Evolutionary conservation across 2,113 vertebrate genomes (phyloP), one percentile per base, ranked within the genome.

Genomic region (Sapayoa aenigma): DNA sequence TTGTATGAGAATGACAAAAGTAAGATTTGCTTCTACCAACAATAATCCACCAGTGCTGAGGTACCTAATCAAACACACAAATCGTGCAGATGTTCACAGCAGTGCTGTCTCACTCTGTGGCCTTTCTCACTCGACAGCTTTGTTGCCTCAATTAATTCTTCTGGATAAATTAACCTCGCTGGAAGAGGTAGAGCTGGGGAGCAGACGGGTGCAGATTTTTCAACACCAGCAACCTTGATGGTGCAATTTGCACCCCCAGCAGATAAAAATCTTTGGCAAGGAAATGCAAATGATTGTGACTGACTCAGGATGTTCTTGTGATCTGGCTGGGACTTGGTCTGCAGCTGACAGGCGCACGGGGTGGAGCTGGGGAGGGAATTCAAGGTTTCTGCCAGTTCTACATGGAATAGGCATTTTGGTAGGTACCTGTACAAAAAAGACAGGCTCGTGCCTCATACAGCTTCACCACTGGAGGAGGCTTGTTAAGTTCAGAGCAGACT

Each of bases 221-320:
- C 60, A 68, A 28, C 65, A 65, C 65, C 60, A 66, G 52, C 67
- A 20, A 44, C 41, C 55, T 59, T 3, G 58, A 39, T 42, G 60
- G 47, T 65, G 86, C 68, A 86, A 55, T 84, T 72, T 59, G 18
- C 82, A 75, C 55, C 67, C 67, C 50, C 37, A n/a, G 46, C 46
- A 84, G 92, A 84, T 94, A 90, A 86, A 86, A 37, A 95, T 90
- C 92, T 91, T 87, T 89, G 75, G 90, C 65, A 84, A 91, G 91
- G 78, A 96, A 94, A 91, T 71, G 71, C 33, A 77, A 63, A 88
- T 77, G 76, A 80, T 22, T 67, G 75, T 60, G 53, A 25, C 74
- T 33, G 55, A 72, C 87, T 88, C 80, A 75, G 76, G 88, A 82
- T 81, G 90, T 87, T 87, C 80, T 82, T 87, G 74, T 69, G 87